Conservation (phyloP, 2,113 vertebrate genomes). For the Dissostichus mawsoni region DNA sequence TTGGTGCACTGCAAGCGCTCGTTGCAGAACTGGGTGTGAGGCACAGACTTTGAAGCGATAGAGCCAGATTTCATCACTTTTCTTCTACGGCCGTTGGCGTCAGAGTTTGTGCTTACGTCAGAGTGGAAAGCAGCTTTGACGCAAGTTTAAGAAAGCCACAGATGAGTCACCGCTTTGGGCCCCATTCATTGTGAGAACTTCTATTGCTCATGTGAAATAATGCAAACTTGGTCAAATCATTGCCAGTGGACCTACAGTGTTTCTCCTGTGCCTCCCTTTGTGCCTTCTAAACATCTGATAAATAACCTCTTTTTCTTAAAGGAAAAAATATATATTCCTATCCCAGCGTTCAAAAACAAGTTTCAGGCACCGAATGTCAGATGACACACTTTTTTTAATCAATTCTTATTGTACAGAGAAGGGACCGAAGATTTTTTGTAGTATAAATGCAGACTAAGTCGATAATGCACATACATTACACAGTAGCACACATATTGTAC, state of each 20-base stretch:
- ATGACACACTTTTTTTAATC: conserved; percentile 16
- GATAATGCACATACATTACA: conserved; percentile 54
- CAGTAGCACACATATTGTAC: conserved; percentile 37
- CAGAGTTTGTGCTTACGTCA: neutral
- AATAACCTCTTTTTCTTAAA: neutral
- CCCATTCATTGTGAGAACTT: conserved; percentile 40
- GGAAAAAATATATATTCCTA: neutral
- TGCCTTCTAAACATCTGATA: conserved; percentile 46
- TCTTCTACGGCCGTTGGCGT: neutral
- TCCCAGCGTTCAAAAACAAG: neutral
- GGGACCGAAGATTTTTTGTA: conserved; percentile 28
- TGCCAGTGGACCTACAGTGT: conserved; percentile 50
- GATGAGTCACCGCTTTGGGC: conserved; percentile 30
- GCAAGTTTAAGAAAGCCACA: conserved; percentile 21
- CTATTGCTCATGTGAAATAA: conserved; percentile 42
- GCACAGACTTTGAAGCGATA: neutral
- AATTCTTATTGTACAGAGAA: conserved; percentile 3
- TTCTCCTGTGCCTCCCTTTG: conserved; percentile 27
- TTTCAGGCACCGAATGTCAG: neutral
- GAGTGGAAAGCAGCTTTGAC: conserved; percentile 8
- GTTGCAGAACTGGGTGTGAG: conserved; percentile 98
- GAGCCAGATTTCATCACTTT: neutral
- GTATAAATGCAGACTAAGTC: conserved; percentile 62
- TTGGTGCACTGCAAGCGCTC: conserved; percentile 98
- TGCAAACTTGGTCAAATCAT: conserved; percentile 36